phyloP scores from a whole-genome alignment of 2,113 vertebrate species.

The Thalassarche chlororhynchos region DNA sequence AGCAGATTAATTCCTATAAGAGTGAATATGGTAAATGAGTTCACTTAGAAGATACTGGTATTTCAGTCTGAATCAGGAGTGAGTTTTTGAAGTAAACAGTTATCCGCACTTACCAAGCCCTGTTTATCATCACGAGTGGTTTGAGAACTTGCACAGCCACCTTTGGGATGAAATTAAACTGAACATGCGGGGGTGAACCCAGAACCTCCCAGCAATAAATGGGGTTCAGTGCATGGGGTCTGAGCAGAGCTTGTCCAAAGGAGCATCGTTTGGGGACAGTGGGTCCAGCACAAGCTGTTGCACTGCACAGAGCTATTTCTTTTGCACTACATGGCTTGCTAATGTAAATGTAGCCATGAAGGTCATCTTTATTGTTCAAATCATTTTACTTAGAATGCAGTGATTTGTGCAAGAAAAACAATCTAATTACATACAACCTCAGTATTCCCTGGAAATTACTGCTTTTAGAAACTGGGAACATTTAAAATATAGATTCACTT shows the following conservation, averaged over 20 bases:
- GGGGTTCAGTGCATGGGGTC: neutral
- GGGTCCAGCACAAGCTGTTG: neutral
- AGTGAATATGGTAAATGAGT: neutral
- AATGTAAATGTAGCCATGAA: neutral
- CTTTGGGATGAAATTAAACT: neutral
- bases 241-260: neutral
- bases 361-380: neutral
- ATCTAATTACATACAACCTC: neutral
- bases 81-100: neutral
- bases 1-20: neutral
- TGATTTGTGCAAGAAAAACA: neutral
- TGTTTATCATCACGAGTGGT: neutral
- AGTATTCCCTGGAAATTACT: neutral
- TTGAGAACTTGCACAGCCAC: neutral
- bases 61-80: neutral
- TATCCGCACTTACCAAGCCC: neutral
- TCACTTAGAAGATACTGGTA: neutral
- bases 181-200: neutral
- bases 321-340: neutral
- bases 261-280: neutral
- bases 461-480: neutral
- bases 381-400: neutral
- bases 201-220: neutral
- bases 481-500: neutral
- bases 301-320: neutral